Conservation (phyloP, 2,888 invertebrate genomes). For the Conchocele bisecta region DNA sequence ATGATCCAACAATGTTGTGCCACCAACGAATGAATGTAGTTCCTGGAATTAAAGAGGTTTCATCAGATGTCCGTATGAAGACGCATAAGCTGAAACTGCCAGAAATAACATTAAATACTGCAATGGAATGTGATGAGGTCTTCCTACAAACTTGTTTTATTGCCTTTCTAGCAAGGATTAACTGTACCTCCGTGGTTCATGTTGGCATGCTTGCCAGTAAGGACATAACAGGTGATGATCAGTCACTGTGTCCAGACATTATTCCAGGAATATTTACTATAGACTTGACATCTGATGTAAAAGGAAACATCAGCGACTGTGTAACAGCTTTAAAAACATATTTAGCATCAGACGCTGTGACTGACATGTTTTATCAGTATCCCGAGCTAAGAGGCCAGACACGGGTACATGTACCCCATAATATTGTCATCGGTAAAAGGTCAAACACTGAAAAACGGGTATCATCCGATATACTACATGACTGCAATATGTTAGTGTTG, state of each 20-base stretch:
- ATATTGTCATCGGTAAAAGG: slow-evolving; percentile 59
- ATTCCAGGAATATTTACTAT: slow-evolving; percentile 57
- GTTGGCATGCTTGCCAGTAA: slow-evolving; percentile 58
- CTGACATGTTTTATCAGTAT: slow-evolving; percentile 63
- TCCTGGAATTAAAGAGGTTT: slow-evolving; percentile 56
- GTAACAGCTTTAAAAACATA: slow-evolving; percentile 33
- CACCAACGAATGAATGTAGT: slow-evolving; percentile 65
- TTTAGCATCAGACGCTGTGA: slow-evolving; percentile 37
- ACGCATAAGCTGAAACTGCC: slow-evolving; percentile 30
- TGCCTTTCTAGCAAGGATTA: slow-evolving; percentile 61
- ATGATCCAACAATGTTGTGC: slow-evolving; percentile 65
- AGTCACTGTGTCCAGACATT: slow-evolving; percentile 53
- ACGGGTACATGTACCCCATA: slow-evolving; percentile 60
- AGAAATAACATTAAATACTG: background rate
- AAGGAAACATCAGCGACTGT: slow-evolving; percentile 30
- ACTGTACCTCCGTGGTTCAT: slow-evolving; percentile 54
- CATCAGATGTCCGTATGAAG: slow-evolving; percentile 41
- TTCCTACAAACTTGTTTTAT: slow-evolving; percentile 55
- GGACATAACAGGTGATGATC: slow-evolving; percentile 28
- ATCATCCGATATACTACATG: too few species aligned
- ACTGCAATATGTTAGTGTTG: slow-evolving; percentile 61
- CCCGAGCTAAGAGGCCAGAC: slow-evolving; percentile 56
- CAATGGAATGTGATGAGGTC: background rate
- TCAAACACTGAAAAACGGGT: too few species aligned
- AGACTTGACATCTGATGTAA: slow-evolving; percentile 30